phyloP scores from a whole-genome alignment of 2,888 invertebrate genomes.

The Acanthosepion lycidas region DNA sequence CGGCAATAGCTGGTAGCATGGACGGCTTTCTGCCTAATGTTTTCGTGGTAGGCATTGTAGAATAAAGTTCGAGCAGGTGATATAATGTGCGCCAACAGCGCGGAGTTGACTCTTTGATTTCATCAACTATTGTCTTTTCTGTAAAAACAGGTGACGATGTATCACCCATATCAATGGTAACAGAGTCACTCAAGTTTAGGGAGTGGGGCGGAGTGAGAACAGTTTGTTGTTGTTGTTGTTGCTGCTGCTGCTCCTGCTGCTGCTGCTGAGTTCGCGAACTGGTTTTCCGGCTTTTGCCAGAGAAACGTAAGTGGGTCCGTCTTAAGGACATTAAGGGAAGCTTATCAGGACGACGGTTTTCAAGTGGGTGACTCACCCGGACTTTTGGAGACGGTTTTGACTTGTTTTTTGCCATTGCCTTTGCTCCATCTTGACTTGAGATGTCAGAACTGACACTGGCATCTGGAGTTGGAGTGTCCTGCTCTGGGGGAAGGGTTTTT shows the following conservation, averaged over 20 bases:
- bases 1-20: slow-evolving; percentile 70
- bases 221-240: slow-evolving; percentile 54
- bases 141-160: slow-evolving; percentile 72
- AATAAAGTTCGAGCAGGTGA: slow-evolving; percentile 91
- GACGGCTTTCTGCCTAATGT: slow-evolving; percentile 80
- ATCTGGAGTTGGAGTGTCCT: slow-evolving; percentile 48
- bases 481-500: slow-evolving; percentile 48
- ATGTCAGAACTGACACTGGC: slow-evolving; percentile 47
- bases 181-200: slow-evolving; percentile 73
- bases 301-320: slow-evolving; percentile 56
- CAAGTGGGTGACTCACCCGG: slow-evolving; percentile 23
- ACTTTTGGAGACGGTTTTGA: not conserved
- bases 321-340: slow-evolving; percentile 41
- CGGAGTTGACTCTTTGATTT: slow-evolving; percentile 78
- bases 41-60: slow-evolving; percentile 95
- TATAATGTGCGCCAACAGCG: slow-evolving; percentile 96
- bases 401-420: not conserved
- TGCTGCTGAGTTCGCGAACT: slow-evolving; percentile 46
- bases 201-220: slow-evolving; percentile 68
- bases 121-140: slow-evolving; percentile 73
- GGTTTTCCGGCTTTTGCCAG: slow-evolving; percentile 56
- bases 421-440: slow-evolving; percentile 39
- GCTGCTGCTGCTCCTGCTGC: slow-evolving; percentile 52
- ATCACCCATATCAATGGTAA: slow-evolving; percentile 70
- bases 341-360: slow-evolving; percentile 50